These are phyloP conservation scores for Apodemia mormo DNA, from an alignment of 2,888 invertebrate genomes.

Conservation along the genomic window DNA sequence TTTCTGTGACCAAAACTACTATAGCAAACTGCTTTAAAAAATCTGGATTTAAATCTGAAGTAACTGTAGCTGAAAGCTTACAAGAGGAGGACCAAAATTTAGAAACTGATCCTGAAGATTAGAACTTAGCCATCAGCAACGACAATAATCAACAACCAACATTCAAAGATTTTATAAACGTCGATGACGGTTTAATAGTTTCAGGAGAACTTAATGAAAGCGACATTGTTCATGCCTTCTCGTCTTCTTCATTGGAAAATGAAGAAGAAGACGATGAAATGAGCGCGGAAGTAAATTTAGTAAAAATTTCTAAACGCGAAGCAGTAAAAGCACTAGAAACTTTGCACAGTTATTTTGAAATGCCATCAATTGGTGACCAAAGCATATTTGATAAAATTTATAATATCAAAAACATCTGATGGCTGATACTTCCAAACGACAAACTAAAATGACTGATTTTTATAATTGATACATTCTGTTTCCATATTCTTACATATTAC, in stretches of 20 bases:
- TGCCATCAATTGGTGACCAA: constrained; percentile 35
- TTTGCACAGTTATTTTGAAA: constrained; percentile 37
- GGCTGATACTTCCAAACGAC: constrained; percentile 32
- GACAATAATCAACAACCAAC: constrained; percentile 21
- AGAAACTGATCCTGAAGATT: constrained; percentile 28
- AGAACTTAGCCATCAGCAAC: constrained; percentile 27
- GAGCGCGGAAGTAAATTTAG: constrained; percentile 32
- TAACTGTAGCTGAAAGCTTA: constrained; percentile 25
- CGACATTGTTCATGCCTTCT: constrained; percentile 11
- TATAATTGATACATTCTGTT: constrained; percentile 30
- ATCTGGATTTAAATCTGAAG: constrained; percentile 28
- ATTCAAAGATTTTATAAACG: constrained; percentile 27
- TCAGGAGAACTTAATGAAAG: constrained; percentile 8
- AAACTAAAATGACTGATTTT: constrained; percentile 35
- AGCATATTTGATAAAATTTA: constrained; percentile 36
- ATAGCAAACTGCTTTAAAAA: constrained; percentile 22
- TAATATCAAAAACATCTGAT: constrained; percentile 34
- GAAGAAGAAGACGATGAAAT: constrained; percentile 30
- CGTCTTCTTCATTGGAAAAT: constrained; percentile 11
- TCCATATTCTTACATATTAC: constrained; percentile 22
- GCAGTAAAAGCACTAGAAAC: constrained; percentile 38
- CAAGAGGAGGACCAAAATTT: constrained; percentile 29
- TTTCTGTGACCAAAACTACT: constrained; percentile 36
- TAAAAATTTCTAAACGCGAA: constrained; percentile 34
- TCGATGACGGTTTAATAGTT: constrained; percentile 26